Evolutionary conservation across 2,113 vertebrate genomes (phyloP).

Genomic region (Stercorarius parasiticus): DNA sequence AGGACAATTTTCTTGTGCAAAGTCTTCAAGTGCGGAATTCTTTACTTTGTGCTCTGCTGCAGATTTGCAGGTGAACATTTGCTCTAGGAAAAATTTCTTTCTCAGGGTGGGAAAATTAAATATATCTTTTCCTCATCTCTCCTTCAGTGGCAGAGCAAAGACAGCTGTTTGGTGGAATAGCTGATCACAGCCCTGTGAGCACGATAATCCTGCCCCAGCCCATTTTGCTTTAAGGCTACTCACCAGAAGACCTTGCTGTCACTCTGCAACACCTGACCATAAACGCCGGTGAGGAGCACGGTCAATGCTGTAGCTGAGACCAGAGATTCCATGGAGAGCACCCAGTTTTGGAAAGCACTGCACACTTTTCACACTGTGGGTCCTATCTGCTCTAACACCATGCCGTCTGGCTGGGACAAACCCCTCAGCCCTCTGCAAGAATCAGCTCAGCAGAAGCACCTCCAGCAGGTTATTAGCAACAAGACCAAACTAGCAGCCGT

Average conservation of each 20-base stretch:
- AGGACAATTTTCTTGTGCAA: neutral
- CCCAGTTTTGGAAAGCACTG: neutral
- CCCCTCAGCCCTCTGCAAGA: neutral
- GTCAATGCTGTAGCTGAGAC: neutral
- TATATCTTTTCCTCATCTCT: neutral
- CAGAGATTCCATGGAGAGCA: neutral
- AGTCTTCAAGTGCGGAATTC: neutral
- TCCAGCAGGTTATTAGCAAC: neutral
- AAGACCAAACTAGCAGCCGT: neutral
- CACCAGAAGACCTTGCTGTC: neutral
- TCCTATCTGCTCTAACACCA: neutral
- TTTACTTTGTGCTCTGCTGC: neutral
- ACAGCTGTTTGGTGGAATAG: neutral
- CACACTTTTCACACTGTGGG: fast-evolving
- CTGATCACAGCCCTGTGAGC: neutral
- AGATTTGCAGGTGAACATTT: neutral
- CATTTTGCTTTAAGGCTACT: neutral
- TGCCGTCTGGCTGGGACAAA: neutral
- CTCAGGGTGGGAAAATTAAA: neutral
- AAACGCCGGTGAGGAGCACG: fast-evolving
- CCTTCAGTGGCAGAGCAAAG: neutral
- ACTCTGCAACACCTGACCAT: neutral
- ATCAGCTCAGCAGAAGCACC: neutral
- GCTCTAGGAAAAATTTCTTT: neutral
- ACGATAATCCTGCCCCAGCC: neutral